A percentile compares a stretch with the other conserved stretches of the same genome.
These are phyloP conservation scores for Lathronympha strigana DNA, from an alignment of 2,888 invertebrate genomes.

Conservation along the genomic window DNA sequence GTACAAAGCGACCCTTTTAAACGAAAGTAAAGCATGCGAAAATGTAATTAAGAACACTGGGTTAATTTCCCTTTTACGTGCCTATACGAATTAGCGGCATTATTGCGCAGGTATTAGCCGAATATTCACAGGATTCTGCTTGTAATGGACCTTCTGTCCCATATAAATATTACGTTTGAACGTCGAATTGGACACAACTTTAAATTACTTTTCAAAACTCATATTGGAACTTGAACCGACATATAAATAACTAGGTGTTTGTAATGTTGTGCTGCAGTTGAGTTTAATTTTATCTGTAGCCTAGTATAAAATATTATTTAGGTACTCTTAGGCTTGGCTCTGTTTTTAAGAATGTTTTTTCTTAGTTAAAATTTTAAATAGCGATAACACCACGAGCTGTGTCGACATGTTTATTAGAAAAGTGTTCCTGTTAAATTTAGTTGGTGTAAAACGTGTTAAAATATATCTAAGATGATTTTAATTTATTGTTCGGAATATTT, in stretches of 20 bases:
- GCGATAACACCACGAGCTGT: too few relatives aligned
- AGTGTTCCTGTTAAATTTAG: too few relatives aligned
- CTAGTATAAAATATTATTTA: not conserved
- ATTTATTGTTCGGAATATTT: too few relatives aligned
- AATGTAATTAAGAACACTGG: conserved; percentile 81
- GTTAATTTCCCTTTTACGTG: conserved; percentile 80
- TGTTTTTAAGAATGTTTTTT: too few relatives aligned
- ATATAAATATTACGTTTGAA: conserved; percentile 24
- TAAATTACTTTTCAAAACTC: conserved; percentile 31
- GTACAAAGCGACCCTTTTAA: conserved; percentile 75
- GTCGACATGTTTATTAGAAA: too few relatives aligned
- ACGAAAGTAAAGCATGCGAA: conserved; percentile 81
- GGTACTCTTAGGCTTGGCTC: too few relatives aligned
- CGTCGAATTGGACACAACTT: conserved; percentile 25
- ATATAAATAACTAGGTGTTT: conserved; percentile 2
- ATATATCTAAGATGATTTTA: too few relatives aligned
- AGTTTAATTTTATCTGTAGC: not conserved
- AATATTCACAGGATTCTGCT: conserved; percentile 51
- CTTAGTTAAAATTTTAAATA: too few relatives aligned
- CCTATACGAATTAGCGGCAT: conserved; percentile 74
- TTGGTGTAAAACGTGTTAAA: too few relatives aligned
- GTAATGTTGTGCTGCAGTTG: conserved; percentile 1
- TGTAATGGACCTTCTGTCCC: conserved; percentile 53
- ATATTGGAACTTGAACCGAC: conserved; percentile 11
- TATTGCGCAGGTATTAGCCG: conserved; percentile 61